Base-by-base conservation (phyloP, 2,888 invertebrate genomes). In the Podotricha telesiphe region DNA sequence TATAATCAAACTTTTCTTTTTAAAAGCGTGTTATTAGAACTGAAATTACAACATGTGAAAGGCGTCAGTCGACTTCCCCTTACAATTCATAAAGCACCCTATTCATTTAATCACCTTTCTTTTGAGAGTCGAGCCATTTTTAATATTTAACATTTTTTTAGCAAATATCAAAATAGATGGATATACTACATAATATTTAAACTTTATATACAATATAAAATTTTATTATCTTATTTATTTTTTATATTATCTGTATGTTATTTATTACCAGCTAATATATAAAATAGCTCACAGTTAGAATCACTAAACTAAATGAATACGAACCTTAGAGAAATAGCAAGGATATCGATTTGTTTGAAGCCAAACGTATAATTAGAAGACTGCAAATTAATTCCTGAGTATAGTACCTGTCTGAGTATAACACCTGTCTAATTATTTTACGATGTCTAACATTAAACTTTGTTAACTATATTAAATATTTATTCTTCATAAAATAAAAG, bases 31-130 rank as follows among this genome's bases (percentile, higher is more conserved):
- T 69, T 66, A 71, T 68, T 70, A 70, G 47, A 55, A 34, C 53
- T 59, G 45, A 53, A 63, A 78, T 79, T 72, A 77, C 73, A 71
- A 83, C 84, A 84, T 74, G 85, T 76, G 78, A 83, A 82, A 80
- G 85, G 82, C 82, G 82, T 80, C 72, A 61, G 72, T 71, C 62
- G 42, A 59, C 69, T 74, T 74, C 70, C 74, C 64, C 56, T 65
- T 51, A 70, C 69, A 67, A 77, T 67, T 59, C 20, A 19, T 69
- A 58, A 72, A 72, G 67, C 53, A 37, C 69, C 71, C 61, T 72
- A 50, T 68, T 61, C 67, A 71, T 48, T 64, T 53, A 59, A 69
- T 67, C 51, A 20, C 40, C n/a, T 48, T 62, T 28, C 50, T 15
- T 42, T 65, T 65, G 13, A 34, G 55, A 20, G 37, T 37, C 10